Evolutionary conservation across 2,113 vertebrate species (phyloP), one percentile per base, ranked within the genome.

Genomic region (Anolis sagrei): DNA sequence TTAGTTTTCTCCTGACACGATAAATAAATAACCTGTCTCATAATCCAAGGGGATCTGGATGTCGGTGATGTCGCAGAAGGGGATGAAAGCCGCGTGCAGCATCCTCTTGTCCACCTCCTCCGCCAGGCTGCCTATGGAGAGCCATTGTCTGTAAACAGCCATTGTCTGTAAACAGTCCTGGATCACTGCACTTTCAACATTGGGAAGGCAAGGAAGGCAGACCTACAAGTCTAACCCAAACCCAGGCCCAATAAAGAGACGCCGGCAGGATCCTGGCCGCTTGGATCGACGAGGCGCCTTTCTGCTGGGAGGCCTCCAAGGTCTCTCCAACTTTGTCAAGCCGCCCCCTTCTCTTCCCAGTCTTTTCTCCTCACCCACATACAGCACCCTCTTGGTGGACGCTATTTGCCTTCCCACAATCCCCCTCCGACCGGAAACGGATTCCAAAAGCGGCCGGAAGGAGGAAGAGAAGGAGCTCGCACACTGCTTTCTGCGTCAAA

Each of bases 11-110:
- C 85, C n/a, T n/a, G n/a, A n/a, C n/a, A n/a, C n/a, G n/a, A n/a
- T n/a, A n/a, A n/a, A n/a, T n/a, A n/a, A n/a, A n/a, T n/a, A n/a
- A 98, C 98, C 98, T 3, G 98, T 99, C 95, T 99, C 98, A 96
- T 99, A 99, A 92, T 99, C 98, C 88, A 99, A 94, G 0, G 98
- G 98, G 85, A 99, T 99, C 96, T 99, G 98, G 95, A 99, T 99
- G 94, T 99, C 98, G 36, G 97, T 98, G 88, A 99, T 95, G 93
- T 99, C 98, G 23, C 98, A 98, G 89, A 99, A 99, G 4, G 98
- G 98, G 92, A 99, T 99, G 84, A 99, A 99, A 2, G 98, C 98
- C 1, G 98, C 98, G 83, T 99, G 98, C 27, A 99, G 93, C 0
- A 99, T 98, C 86, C 98, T 98, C 94, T 99, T 98, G 23, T 99